phyloP scores from a whole-genome alignment of 2,888 invertebrate species.

The Oxyscelio sp. region DNA sequence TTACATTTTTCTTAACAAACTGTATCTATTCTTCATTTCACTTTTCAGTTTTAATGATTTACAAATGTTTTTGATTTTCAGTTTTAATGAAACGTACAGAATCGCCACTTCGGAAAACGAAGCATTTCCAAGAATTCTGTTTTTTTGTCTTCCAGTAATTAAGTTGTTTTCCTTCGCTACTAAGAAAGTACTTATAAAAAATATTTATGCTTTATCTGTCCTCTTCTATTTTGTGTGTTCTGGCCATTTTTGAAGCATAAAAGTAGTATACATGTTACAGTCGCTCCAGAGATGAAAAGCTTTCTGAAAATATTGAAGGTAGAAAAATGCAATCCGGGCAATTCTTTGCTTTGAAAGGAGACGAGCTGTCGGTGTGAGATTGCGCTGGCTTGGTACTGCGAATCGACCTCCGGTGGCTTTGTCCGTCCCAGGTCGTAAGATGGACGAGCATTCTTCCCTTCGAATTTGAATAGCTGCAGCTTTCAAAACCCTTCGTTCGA shows the following conservation, averaged over 20 bases:
- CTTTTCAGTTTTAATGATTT: no score
- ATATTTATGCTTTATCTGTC: no score
- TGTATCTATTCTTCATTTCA: neutral
- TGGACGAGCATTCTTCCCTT: slow-evolving; percentile 57
- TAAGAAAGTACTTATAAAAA: no score
- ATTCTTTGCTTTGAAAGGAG: slow-evolving; percentile 22
- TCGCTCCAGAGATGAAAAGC: neutral
- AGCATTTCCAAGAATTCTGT: no score
- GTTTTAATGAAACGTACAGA: no score
- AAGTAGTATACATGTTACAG: neutral
- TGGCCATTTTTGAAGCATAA: neutral
- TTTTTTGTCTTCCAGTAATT: no score
- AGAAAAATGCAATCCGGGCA: neutral
- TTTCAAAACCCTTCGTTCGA: slow-evolving; percentile 38
- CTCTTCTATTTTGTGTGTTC: no score
- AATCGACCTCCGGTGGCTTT: slow-evolving; percentile 56
- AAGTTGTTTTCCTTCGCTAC: neutral
- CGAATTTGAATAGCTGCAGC: slow-evolving; percentile 30
- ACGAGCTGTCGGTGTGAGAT: slow-evolving; percentile 9
- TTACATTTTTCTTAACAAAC: no score
- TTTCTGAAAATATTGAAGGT: slow-evolving; percentile 12
- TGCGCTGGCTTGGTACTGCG: slow-evolving; percentile 22
- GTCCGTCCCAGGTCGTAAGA: slow-evolving; percentile 34
- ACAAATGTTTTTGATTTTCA: no score
- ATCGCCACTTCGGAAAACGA: no score